Conservation (phyloP, 2,113 vertebrate species). For the Gila orcuttii region DNA sequence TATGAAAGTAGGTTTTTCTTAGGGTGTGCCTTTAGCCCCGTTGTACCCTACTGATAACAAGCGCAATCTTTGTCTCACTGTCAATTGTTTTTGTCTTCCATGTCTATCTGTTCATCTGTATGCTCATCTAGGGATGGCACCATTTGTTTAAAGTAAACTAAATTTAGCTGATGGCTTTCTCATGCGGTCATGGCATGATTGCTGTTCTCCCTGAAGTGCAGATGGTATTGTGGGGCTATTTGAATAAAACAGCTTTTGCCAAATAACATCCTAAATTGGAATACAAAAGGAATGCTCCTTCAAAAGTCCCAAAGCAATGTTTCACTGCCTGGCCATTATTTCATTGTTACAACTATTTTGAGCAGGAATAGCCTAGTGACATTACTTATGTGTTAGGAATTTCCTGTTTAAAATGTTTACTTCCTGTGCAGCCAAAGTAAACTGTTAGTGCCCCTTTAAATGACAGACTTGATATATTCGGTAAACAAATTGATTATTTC, state of each 20-base stretch:
- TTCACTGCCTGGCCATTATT: background rate
- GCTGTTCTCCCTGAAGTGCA: conserved; percentile 45
- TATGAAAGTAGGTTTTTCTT: too few relatives aligned
- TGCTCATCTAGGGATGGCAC: background rate
- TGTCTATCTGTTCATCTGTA: conserved; percentile 11
- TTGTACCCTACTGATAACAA: background rate
- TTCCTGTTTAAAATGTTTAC: conserved; percentile 71
- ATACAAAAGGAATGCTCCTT: background rate
- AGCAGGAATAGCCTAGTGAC: conserved; percentile 11
- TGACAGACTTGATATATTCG: background rate
- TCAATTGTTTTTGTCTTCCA: background rate
- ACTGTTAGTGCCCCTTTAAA: conserved; percentile 34
- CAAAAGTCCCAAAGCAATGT: conserved; percentile 19
- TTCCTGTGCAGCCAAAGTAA: conserved; percentile 64
- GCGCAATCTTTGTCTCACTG: background rate
- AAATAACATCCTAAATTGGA: conserved; percentile 21
- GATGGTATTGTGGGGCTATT: conserved; percentile 46
- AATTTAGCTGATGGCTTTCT: conserved; percentile 14
- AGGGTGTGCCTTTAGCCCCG: too few relatives aligned
- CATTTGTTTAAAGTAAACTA: conserved; percentile 27
- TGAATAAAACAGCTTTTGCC: conserved; percentile 25
- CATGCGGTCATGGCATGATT: background rate
- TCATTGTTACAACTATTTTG: conserved; percentile 14
- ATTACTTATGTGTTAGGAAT: conserved; percentile 57
- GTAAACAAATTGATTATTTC: conserved; percentile 37